Base-by-base conservation (phyloP, 2,888 invertebrate species). In the Caradrina kadenii region DNA sequence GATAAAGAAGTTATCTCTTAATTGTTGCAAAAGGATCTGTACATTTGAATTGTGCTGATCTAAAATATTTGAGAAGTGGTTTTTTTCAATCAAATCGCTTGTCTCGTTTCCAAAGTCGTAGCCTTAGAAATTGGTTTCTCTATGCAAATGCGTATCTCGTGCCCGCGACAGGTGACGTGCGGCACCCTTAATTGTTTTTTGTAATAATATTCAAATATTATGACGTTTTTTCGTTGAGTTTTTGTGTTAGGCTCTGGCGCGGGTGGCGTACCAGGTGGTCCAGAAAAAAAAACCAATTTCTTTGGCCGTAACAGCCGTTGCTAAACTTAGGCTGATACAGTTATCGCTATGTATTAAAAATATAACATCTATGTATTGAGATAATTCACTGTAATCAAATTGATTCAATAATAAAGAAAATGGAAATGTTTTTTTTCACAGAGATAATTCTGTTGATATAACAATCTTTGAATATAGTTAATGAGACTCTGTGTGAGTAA, bases 101-200 rank as follows among this genome's bases (percentile, higher is more conserved):
- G 81, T 84, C 80, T 82, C 75, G 81, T 75, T 68, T 79, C 73
- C 70, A 81, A 82, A 83, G 81, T 77, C 85, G 80, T 84, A 83
- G 81, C 88, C 88, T 92, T 91, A 89, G 82, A 88, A 91, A 91
- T 91, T 87, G 87, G 91, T 93, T 91, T 93, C 92, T 93, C 92
- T 94, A 96, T 96, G 95, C 94, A 94, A 95, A 96, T 96, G 94
- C 76, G 89, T 92, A 91, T 93, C 94, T 93, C 94, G 94, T 94
- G 94, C 93, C 89, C 87, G 90, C 94, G 94, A 96, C 96, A 95
- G 95, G 95, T 95, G 96, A 95, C 89, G 91, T 84, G 93, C 93
- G 95, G 94, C 93, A 91, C 92, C 92, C 94, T 93, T 95, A 94
- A 95, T 95, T 96, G 93, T 96, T 96, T 95, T 94, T 95, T 95